Conservation (phyloP, 2,113 vertebrate genomes). For the Cololabis saira region DNA sequence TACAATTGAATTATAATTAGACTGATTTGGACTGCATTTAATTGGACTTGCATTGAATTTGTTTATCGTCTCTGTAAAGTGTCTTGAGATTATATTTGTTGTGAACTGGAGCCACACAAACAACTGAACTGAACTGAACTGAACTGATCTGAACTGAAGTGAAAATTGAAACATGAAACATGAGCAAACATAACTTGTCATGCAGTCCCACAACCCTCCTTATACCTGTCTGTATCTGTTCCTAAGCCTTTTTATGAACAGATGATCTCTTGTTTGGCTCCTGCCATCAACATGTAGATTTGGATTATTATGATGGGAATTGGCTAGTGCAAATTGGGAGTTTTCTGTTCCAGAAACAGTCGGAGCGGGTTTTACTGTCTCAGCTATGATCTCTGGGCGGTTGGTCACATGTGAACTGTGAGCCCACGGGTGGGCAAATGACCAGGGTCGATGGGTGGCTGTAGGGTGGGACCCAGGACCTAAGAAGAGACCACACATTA, state of each 20-base stretch:
- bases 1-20: no score
- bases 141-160: no score
- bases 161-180: background rate
- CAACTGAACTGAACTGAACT: no score
- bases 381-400: constrained; percentile 77
- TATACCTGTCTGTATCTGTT: constrained; percentile 81
- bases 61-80: no score
- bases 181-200: background rate
- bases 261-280: constrained; percentile 69
- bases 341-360: constrained; percentile 23
- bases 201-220: background rate
- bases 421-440: constrained; percentile 52
- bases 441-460: constrained; percentile 61
- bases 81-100: no score
- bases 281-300: constrained; percentile 40
- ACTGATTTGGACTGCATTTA: no score
- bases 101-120: no score
- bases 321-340: constrained; percentile 3
- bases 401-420: constrained; percentile 70
- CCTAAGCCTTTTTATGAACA: constrained; percentile 74
- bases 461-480: constrained; percentile 48
- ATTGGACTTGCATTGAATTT: no score
- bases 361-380: constrained; percentile 72
- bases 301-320: constrained; percentile 20
- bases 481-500: constrained; percentile 10